Base-by-base conservation (phyloP, 1,140 invertebrate genomes). In the Ceratina japonica region DNA sequence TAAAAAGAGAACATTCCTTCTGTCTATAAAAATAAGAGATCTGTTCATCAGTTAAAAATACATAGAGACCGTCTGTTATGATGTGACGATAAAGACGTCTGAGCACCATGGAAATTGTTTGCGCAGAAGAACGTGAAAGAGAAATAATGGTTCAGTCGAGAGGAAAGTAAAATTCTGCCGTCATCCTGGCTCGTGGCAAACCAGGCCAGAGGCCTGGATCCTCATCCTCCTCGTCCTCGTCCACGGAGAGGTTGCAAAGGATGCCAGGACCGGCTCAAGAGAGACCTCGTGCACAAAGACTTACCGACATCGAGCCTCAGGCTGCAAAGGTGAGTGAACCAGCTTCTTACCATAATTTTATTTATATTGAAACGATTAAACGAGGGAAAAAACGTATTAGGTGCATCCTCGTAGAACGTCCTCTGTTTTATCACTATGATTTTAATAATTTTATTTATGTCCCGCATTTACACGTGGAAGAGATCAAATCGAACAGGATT, bases 261-360 rank as follows among this genome's bases (percentile, higher is more conserved):
- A 93, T 92, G 91, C 91, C 91, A 71, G 92, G 92, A 86, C 89
- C 91, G 76, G 89, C 87, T 62, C 78, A 89, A 73, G 91, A 92
- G 56, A 90, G 91, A 84, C 91, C 91, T 80, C 90, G 91, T 65
- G 91, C 90, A n/a, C 91, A 91, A 78, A 87, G 90, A 76, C 90
- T 92, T 54, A 93, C 86, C 72, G 91, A 93, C 79, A 91, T 92
- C 82, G 92, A 92, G 86, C 89, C 90, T 20, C 91, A 91, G 52
- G 70, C 87, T n/a, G 82, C 87, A 20, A 92, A 92, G 87, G 91
- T 92, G 71, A 87, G 87, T 80, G 20, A 58, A 71, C 3, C 12
- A 22, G 68, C 8, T 22, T 63, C 37, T n/a, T 16, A 13, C 61
- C 16, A 20, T 15, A 1, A 31, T 70, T 27, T 20, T 31, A 16